Base-by-base conservation (phyloP, 2,113 vertebrate genomes). In the Euleptes europaea region DNA sequence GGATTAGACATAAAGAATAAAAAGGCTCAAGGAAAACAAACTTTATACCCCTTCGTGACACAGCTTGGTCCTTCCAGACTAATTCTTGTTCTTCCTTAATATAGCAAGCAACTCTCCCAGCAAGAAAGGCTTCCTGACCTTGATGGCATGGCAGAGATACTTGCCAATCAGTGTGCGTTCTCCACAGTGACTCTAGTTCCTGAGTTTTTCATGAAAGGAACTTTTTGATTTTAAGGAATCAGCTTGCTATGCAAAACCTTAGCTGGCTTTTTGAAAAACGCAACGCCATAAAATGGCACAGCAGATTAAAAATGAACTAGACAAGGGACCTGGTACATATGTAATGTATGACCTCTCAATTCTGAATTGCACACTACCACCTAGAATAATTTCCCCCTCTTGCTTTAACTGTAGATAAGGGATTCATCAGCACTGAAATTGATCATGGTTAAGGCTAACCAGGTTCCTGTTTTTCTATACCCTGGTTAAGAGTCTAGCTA, bases 1-100 rank as follows among this genome's bases (percentile, higher is more conserved):
- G 85, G 86, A 84, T 89, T 86, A 84, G 79, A 93, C 86, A 92
- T 88, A 92, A 94, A 92, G 92, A 94, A 92, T 94, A 95, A 92
- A 93, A 93, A 92, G 91, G 86, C 89, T 93, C 85, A 84, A 92
- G 92, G 91, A 92, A 92, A 94, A 93, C 80, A 77, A 90, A 92
- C 85, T 92, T 89, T 86, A 92, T 94, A 95, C 92, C 92, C 92
- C 90, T 93, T 94, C 80, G 88, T 23, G 89, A 78, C 88, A 90
- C 88, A 90, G 88, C 90, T 81, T 81, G 0, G 3, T 92, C 94
- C 93, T 93, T 92, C 92, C 91, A 70, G 87, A 78, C 0, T 5
- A 90, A 82, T 93, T 88, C 88, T 86, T 92, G 81, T 80, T 90
- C 74, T 78, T 79, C 80, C 86, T 78, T 0, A 83, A 93, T 90